These are phyloP conservation scores for Druceiella hillmani DNA, from an alignment of 2,888 invertebrate genomes.

Conservation along the genomic window DNA sequence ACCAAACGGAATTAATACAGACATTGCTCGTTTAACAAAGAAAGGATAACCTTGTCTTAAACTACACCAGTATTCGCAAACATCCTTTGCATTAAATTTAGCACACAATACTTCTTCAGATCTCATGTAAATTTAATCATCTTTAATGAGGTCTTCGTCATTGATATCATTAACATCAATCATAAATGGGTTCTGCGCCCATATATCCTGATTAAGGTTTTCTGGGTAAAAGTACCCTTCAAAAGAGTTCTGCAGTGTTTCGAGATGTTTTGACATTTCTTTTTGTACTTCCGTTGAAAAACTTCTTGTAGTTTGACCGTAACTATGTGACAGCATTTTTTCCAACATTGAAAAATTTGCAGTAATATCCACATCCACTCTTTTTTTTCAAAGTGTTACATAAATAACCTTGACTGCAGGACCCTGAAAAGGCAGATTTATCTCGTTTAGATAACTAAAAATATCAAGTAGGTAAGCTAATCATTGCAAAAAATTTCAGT, in stretches of 20 bases:
- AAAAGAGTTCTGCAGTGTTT: conserved; percentile 1
- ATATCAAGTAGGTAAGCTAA: too few species aligned
- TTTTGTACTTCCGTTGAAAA: too few species aligned
- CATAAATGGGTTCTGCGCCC: neutral
- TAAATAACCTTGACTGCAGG: too few species aligned
- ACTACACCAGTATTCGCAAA: neutral
- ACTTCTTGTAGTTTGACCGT: too few species aligned
- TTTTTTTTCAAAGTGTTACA: too few species aligned
- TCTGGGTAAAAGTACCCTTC: conserved; percentile 1
- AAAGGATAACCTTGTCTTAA: neutral
- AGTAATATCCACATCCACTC: too few species aligned
- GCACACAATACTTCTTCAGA: neutral
- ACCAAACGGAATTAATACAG: neutral
- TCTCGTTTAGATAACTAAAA: too few species aligned
- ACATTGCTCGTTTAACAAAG: neutral
- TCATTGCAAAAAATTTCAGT: conserved; percentile 8
- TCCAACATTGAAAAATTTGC: too few species aligned
- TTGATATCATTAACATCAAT: neutral
- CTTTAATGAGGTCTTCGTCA: neutral
- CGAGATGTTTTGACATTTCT: conserved; percentile 1
- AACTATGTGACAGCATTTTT: too few species aligned
- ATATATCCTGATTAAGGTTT: neutral
- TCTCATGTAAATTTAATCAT: neutral
- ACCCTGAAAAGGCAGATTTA: too few species aligned
- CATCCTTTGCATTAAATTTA: conserved; percentile 1